Percentiles rank a stretch among this genome's conserved stretches.
These are phyloP conservation scores for Tachysurus vachellii DNA, from an alignment of 2,113 vertebrate genomes.

Conservation along the genomic window DNA sequence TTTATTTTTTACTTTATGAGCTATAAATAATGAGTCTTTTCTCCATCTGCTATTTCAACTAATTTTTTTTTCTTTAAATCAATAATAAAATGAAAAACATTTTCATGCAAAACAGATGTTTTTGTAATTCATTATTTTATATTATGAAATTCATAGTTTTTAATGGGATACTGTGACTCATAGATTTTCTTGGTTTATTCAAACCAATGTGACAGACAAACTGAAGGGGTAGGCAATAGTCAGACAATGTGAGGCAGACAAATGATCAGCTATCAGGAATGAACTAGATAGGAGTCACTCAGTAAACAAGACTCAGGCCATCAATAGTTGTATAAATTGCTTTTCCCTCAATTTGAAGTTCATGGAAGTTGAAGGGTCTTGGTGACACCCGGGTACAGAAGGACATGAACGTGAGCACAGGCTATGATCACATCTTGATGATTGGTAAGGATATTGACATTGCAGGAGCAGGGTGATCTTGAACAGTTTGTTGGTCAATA, in stretches of 20 bases:
- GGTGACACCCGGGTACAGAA: not conserved
- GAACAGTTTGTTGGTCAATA: not conserved
- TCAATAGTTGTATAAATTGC: slow-evolving; percentile 1
- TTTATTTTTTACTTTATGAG: not conserved
- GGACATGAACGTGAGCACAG: not conserved
- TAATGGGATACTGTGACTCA: not conserved
- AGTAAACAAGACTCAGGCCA: not conserved
- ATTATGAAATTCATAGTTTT: not conserved
- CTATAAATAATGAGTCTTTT: not conserved
- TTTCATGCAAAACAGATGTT: not conserved
- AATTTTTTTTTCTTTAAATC: not conserved
- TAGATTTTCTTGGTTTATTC: not conserved
- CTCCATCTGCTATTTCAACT: not conserved
- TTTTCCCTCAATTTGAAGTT: not conserved
- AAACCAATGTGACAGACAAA: not conserved
- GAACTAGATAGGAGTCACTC: not conserved
- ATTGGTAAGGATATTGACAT: not conserved
- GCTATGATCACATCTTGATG: not conserved
- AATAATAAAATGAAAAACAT: not conserved
- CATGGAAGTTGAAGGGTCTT: not conserved
- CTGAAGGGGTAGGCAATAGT: not conserved
- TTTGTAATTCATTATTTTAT: not conserved
- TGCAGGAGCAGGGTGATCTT: not conserved
- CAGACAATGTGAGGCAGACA: not conserved
- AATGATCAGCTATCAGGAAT: not conserved